These are phyloP conservation scores for Cyprinodon diabolis DNA, from an alignment of 2,797 vertebrate species.

Conservation along the genomic window DNA sequence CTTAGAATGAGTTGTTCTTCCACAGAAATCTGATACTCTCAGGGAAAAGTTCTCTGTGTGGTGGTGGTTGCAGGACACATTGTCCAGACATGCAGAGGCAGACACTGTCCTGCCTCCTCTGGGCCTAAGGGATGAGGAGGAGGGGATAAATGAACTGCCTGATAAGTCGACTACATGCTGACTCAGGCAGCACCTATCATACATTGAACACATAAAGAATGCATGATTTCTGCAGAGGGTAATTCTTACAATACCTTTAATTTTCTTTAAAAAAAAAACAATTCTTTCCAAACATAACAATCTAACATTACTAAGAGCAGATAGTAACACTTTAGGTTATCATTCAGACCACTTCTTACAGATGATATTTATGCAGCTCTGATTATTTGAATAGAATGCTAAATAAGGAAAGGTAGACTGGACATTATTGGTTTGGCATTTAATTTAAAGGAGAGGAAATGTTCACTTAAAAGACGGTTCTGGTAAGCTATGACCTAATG, in stretches of 20 bases:
- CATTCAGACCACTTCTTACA: conserved; percentile 4
- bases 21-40: conserved; percentile 14
- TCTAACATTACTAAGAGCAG: not conserved
- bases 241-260: not conserved
- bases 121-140: conserved; percentile 16
- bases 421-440: conserved; percentile 17
- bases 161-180: conserved; percentile 21
- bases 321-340: not conserved
- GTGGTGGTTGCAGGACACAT: conserved; percentile 20
- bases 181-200: conserved; percentile 38
- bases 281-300: not conserved
- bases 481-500: not conserved
- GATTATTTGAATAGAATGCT: conserved; percentile 22
- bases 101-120: conserved; percentile 33
- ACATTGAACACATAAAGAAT: conserved; percentile 12
- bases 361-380: conserved; percentile 12
- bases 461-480: conserved; percentile 18
- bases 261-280: not conserved
- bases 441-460: not conserved
- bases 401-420: conserved; percentile 25
- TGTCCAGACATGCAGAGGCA: conserved; percentile 65
- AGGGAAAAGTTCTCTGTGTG: conserved; percentile 32
- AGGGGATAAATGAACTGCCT: not conserved
- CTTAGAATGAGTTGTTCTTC: conserved; percentile 4
- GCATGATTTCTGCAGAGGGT: not conserved